Percentiles rank a stretch among this genome's conserved stretches.
These are phyloP conservation scores for Metellina segmentata DNA, from an alignment of 2,888 invertebrate species.

Conservation along the genomic window DNA sequence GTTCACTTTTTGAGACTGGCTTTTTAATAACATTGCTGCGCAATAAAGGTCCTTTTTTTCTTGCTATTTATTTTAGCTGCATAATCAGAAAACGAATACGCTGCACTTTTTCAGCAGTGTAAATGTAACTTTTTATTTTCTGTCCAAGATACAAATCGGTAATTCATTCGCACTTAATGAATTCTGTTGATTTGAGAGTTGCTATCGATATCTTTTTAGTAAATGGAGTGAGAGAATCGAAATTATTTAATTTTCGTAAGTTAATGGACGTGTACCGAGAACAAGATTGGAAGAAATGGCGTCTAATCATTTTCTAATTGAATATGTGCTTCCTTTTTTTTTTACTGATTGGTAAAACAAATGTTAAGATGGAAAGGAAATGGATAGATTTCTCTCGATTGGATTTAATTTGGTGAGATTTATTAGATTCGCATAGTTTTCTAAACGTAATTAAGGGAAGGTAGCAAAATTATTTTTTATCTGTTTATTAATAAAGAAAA, in stretches of 20 bases:
- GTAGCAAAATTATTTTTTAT: not conserved
- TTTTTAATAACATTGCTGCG: not conserved
- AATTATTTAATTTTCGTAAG: not conserved
- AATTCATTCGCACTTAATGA: not conserved
- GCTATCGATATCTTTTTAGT: not conserved
- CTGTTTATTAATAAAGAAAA: no score
- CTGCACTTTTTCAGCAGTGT: not conserved
- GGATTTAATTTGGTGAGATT: not conserved
- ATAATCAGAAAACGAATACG: not conserved
- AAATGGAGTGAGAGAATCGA: not conserved
- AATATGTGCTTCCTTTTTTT: not conserved
- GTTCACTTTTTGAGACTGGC: not conserved
- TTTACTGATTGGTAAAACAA: not conserved
- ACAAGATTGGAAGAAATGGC: not conserved
- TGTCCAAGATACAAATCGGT: not conserved
- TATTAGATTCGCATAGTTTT: not conserved
- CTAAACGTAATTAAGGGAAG: not conserved
- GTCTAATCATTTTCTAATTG: not conserved
- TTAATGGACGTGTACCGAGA: not conserved
- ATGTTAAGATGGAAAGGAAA: not conserved
- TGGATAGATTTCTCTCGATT: not conserved
- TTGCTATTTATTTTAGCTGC: not conserved
- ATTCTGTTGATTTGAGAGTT: not conserved
- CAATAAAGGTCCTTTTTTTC: not conserved
- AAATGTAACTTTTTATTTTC: not conserved